Base-by-base conservation (phyloP, 2,797 vertebrate genomes). In the Sandelia bainsii region DNA sequence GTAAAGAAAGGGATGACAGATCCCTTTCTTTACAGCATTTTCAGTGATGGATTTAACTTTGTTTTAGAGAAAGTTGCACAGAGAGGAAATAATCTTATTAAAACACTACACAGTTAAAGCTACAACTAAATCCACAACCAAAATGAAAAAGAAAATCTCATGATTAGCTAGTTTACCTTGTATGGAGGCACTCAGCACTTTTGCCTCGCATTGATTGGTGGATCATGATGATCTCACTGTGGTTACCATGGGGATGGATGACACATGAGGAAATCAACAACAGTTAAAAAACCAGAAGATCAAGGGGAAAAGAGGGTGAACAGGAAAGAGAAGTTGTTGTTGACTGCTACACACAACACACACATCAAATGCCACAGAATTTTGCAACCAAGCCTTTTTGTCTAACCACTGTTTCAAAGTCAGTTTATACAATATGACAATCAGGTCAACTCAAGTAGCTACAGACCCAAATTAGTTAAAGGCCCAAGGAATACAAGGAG, bases 211-310 rank as follows among this genome's bases (percentile, higher is more conserved):
- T 96, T 96, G 96, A 97, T 91, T 95, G 96, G 96, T 96, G 96
- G 95, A 97, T 96, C 96, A 96, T 96, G 95, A 99, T 96, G 96
- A 97, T 96, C 95, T 99, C 97, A 96, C 98, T 99, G 97, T 94
- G 85, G 96, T 96, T 96, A 96, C 95, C 97, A 96, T 96, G 95
- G 95, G 91, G 89, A 92, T 93, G 96, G 94, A 95, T 96, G 96
- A 95, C 90, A 95, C 72, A 96, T 96, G 94, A 94, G 92, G 94
- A 94, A 95, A 91, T 95, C 89, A 92, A 95, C 92, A 94, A 93
- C 89, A 84, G 84, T 81, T 64, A 82, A 86, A 90, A 89, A 89
- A 86, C 73, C 84, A 87, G 58, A 85, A 88, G 82, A 93, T 84
- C 84, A 95, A 76, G 90, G 92, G 80, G 51, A 91, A 86, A 91